phyloP scores from a whole-genome alignment of 2,888 invertebrate genomes.

The Orthonychiurus folsomi region DNA sequence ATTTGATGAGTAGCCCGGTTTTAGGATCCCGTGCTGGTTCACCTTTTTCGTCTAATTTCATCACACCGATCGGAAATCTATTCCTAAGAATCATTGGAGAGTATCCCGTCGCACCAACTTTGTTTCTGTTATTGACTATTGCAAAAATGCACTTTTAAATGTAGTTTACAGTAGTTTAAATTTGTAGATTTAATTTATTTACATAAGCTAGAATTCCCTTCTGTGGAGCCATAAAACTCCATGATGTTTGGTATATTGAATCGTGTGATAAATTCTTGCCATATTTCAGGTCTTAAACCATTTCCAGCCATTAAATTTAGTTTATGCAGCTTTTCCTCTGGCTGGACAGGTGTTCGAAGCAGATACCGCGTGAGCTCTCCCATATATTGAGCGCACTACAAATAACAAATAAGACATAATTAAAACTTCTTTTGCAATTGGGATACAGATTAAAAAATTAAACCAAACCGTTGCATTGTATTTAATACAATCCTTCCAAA shows the following conservation, averaged over 20 bases:
- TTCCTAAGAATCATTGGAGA: constrained; percentile 76
- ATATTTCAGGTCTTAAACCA: constrained; percentile 86
- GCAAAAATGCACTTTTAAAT: no score
- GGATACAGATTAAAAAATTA: neutral
- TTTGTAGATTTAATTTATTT: neutral
- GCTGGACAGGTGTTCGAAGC: constrained; percentile 60
- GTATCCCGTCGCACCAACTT: constrained; percentile 88
- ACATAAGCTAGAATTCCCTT: constrained; percentile 60
- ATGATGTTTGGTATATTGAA: constrained; percentile 74
- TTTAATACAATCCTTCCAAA: constrained; percentile 33
- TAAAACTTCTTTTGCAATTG: constrained; percentile 44
- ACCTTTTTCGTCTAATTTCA: constrained; percentile 76
- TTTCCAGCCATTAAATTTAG: constrained; percentile 83
- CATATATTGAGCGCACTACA: constrained; percentile 73
- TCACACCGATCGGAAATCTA: constrained; percentile 60
- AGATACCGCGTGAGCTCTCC: constrained; percentile 80
- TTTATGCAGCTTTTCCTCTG: constrained; percentile 61
- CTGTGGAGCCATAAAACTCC: constrained; percentile 95
- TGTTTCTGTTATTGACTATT: constrained; percentile 83
- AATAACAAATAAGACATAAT: constrained; percentile 49
- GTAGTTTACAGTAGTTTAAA: neutral
- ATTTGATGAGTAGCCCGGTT: constrained; percentile 64
- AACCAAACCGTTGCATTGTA: constrained; percentile 53
- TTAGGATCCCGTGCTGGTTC: constrained; percentile 73
- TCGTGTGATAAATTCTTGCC: constrained; percentile 76